Base-by-base conservation (phyloP, 1,140 invertebrate genomes). In the Elymnias hypermnestra region DNA sequence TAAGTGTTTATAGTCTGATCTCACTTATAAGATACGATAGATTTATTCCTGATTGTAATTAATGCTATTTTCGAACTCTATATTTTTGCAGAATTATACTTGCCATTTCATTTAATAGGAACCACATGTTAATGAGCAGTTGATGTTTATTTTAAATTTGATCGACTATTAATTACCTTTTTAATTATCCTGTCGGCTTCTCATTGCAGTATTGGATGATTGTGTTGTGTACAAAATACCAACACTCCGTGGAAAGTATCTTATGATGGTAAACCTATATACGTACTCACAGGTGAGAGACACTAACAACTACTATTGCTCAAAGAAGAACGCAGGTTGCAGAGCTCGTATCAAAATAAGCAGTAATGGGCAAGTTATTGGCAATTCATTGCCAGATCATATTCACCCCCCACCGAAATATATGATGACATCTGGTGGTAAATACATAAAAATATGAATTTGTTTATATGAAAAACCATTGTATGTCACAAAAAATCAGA, bases 181-280 rank as follows among this genome's bases (percentile, higher is more conserved):
- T n/a, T n/a, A n/a, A n/a, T n/a, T n/a, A n/a, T n/a, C n/a, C n/a
- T n/a, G n/a, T n/a, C n/a, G n/a, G n/a, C n/a, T n/a, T n/a, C n/a
- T n/a, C n/a, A n/a, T n/a, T n/a, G n/a, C n/a, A n/a, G n/a, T n/a
- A n/a, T n/a, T n/a, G n/a, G 33, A 36, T 4, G 33, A 19, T 19
- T 9, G 18, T 10, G 2, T 26, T 2, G 33, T 50, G 10, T 10
- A 59, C 22, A 39, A 56, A 37, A 54, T 67, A 31, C 55, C 59
- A 18, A 60, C 61, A 3, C 51, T 43, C 12, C 41, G 52, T 17
- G 63, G 63, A 15, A 64, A 43, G 10, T 48, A 48, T 15, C 43
- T 72, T 4, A 21, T 72, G 10, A 60, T 68, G 51, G 41, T 70
- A n/a, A 41, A 66, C 7, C 58, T 58, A 5, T 69, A 64, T 31